Conservation (phyloP, 2,797 vertebrate genomes). For the Martes flavigula region DNA sequence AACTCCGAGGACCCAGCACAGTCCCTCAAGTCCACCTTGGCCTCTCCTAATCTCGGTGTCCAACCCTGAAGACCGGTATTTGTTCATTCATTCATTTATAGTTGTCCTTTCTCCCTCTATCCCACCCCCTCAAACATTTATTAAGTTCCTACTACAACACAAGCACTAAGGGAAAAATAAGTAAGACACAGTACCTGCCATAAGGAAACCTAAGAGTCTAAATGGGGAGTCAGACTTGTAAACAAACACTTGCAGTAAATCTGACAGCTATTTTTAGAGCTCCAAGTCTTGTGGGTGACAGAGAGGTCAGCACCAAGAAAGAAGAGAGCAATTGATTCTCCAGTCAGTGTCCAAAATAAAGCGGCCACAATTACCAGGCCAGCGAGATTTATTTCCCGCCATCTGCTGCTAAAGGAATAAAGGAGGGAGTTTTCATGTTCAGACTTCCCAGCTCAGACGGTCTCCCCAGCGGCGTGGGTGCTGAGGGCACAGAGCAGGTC, state of each 20-base stretch:
- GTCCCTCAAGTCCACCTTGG: neutral
- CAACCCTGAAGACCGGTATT: neutral
- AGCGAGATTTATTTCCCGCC: neutral
- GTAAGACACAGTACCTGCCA: neutral
- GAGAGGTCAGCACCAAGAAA: neutral
- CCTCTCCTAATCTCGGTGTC: neutral
- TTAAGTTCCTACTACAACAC: neutral
- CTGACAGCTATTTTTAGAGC: conserved; percentile 31
- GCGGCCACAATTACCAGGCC: neutral
- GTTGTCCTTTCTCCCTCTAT: too few species aligned
- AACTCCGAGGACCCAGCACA: neutral
- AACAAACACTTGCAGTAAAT: conserved; percentile 24
- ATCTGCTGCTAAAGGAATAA: neutral
- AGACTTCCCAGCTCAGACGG: neutral
- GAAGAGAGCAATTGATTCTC: neutral
- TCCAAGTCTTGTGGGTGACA: neutral
- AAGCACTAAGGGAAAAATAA: conserved; percentile 29
- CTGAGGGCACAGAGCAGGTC: neutral
- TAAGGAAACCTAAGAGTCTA: neutral
- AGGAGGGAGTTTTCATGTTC: neutral
- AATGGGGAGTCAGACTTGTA: neutral
- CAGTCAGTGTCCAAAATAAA: neutral
- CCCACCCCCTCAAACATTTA: neutral
- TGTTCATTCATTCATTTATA: neutral
- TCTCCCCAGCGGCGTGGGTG: neutral